Percentiles rank a stretch among this genome's conserved stretches.
These are phyloP conservation scores for Myotis findleyi DNA, from an alignment of 2,797 vertebrate species.

Conservation along the genomic window DNA sequence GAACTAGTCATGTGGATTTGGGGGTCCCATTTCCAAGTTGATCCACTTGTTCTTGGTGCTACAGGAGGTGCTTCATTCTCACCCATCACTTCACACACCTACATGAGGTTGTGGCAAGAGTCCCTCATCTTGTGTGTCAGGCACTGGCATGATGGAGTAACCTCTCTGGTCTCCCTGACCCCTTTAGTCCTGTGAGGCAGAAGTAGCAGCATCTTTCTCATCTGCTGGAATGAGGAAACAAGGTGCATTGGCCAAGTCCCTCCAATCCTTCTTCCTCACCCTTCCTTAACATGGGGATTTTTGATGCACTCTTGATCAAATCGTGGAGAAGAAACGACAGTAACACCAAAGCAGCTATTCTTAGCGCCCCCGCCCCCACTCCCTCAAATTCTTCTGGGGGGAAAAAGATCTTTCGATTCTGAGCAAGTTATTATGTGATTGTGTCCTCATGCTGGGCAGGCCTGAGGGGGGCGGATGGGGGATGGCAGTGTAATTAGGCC, in stretches of 20 bases:
- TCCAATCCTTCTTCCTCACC: background rate
- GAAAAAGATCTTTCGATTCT: constrained; percentile 20
- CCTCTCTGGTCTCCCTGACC: background rate
- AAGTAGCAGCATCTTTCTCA: background rate
- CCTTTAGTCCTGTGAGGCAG: background rate
- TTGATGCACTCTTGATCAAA: constrained; percentile 33
- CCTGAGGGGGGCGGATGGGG: background rate
- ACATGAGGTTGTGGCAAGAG: background rate
- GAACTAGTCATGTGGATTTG: background rate
- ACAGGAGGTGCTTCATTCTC: background rate
- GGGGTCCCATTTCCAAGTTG: background rate
- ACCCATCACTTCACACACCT: background rate
- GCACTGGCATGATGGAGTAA: background rate
- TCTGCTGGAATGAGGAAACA: constrained; percentile 48
- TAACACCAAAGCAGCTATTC: constrained; percentile 1
- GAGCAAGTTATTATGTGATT: background rate
- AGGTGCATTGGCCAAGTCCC: background rate
- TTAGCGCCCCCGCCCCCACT: background rate
- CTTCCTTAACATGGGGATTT: constrained; percentile 37
- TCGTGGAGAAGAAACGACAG: constrained; percentile 58
- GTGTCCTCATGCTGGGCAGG: background rate
- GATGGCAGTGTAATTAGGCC: background rate
- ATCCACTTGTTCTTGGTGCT: background rate
- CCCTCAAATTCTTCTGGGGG: background rate
- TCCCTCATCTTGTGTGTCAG: background rate